Percentiles rank a stretch among this genome's conserved stretches.
These are phyloP conservation scores for Diorhabda sublineata DNA, from an alignment of 1,140 invertebrate genomes.

Conservation along the genomic window DNA sequence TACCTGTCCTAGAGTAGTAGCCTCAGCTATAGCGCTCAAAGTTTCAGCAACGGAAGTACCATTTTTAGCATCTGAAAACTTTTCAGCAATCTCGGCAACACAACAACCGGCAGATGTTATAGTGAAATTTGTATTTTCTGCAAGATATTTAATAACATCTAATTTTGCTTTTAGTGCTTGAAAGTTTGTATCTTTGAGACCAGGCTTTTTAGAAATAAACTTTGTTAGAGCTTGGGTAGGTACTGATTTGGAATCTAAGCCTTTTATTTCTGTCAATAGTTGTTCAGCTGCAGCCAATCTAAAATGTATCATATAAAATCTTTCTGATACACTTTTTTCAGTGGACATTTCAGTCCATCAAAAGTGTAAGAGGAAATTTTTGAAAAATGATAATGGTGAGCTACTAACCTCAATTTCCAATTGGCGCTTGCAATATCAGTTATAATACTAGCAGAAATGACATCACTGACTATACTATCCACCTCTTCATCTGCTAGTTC, in stretches of 20 bases:
- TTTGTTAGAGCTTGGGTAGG: slow-evolving; percentile 73
- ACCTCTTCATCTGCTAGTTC: slow-evolving; percentile 66
- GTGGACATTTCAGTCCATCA: too few species aligned
- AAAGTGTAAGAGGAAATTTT: neutral
- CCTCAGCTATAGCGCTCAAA: slow-evolving; percentile 71
- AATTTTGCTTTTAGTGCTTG: slow-evolving; percentile 84
- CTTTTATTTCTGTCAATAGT: slow-evolving; percentile 60
- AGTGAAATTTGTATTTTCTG: slow-evolving; percentile 70
- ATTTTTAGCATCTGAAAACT: slow-evolving; percentile 82
- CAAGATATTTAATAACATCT: slow-evolving; percentile 72
- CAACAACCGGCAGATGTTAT: slow-evolving; percentile 70
- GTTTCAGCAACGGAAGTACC: slow-evolving; percentile 64
- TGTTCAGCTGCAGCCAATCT: slow-evolving; percentile 70
- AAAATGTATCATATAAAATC: slow-evolving; percentile 8
- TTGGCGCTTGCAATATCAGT: slow-evolving; percentile 69
- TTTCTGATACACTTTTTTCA: too few species aligned
- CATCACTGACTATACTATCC: slow-evolving; percentile 61
- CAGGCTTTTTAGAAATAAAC: slow-evolving; percentile 78
- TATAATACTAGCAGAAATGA: slow-evolving; percentile 61
- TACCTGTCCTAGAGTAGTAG: slow-evolving; percentile 71
- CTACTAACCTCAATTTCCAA: slow-evolving; percentile 71
- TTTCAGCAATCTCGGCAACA: slow-evolving; percentile 76
- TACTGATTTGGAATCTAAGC: slow-evolving; percentile 60
- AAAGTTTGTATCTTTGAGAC: slow-evolving; percentile 89
- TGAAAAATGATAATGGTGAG: neutral